These are phyloP conservation scores for Gymnopithys bicolor DNA, from an alignment of 2,797 vertebrate species.

Conservation along the genomic window DNA sequence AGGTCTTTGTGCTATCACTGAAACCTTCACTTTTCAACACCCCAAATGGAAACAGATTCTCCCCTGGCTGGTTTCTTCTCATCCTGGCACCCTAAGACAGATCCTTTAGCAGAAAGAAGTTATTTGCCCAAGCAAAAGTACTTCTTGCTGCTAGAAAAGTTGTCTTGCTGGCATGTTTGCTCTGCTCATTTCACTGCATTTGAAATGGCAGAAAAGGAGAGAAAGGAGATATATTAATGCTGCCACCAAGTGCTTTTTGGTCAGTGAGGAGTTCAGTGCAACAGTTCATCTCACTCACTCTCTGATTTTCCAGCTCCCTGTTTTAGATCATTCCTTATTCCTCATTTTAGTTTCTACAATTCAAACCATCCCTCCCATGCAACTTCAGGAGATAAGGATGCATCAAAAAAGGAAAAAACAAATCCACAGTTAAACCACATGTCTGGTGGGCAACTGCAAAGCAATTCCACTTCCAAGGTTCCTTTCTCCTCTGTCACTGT, in stretches of 20 bases:
- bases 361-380: not conserved
- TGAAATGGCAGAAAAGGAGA: not conserved
- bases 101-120: not conserved
- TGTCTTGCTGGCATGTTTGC: not conserved
- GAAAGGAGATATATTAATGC: not conserved
- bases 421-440: not conserved
- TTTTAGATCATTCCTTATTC: not conserved
- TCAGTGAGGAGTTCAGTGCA: not conserved
- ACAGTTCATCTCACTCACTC: not conserved
- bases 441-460: not conserved
- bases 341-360: not conserved
- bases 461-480: not conserved
- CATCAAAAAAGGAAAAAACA: not conserved
- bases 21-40: not conserved
- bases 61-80: not conserved
- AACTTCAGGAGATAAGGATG: not conserved
- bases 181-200: not conserved
- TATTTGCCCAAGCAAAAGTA: not conserved
- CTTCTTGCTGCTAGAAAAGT: not conserved
- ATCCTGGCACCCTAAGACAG: not conserved
- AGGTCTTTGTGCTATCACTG: not conserved
- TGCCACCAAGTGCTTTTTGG: not conserved
- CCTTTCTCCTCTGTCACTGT: not conserved
- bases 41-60: not conserved
- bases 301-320: not conserved